Base-by-base conservation (phyloP, 2,888 invertebrate genomes). In the Polydrusus pterygomalis region DNA sequence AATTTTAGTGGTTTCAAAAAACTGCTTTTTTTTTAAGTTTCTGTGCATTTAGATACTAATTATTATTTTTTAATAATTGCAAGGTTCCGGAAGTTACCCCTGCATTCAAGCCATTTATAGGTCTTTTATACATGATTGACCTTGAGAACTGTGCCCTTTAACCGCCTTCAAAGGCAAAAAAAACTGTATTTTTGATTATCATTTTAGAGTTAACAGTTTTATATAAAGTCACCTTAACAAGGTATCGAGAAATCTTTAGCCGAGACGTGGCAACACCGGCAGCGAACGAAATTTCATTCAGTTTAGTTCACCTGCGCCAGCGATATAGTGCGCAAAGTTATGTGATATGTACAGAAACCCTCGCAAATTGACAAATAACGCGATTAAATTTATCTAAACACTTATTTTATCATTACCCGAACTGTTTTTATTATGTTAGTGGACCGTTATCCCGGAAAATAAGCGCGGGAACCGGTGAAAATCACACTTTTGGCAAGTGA, bases 261-360 rank as follows among this genome's bases (percentile, higher is more conserved):
- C 9, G 1, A 68, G 54, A 68, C 11, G 38, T 43, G 71, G 34
- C 71, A 71, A 71, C 71, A 43, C 20, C 40, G 54, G 1, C 18
- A n/a, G 2, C 49, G 15, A 40, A 18, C 25, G 25, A 40, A 30
- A 18, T 60, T 60, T 38, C 34, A 38, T 60, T 38, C 71, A 20
- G 56, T 72, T 34, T 64, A 72, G 72, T 72, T 65, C 65, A 72
- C 65, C 56, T 65, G 65, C 65, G 64, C 54, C 47, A 43, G 56
- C 47, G 64, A 18, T 11, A 34, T 25, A 15, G 43, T 65, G 64
- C 72, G 72, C 64, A 72, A 15, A 64, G 65, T 56, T 64, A 72
- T 73, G 60, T 73, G 73, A 73, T 67, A 73, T 47, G 65, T 67
- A 73, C 15, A 67, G 54, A 67, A 65, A 67, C 43, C 67, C 17